Base-by-base conservation (phyloP, 2,113 vertebrate genomes). In the Gallinago paraguaiae region DNA sequence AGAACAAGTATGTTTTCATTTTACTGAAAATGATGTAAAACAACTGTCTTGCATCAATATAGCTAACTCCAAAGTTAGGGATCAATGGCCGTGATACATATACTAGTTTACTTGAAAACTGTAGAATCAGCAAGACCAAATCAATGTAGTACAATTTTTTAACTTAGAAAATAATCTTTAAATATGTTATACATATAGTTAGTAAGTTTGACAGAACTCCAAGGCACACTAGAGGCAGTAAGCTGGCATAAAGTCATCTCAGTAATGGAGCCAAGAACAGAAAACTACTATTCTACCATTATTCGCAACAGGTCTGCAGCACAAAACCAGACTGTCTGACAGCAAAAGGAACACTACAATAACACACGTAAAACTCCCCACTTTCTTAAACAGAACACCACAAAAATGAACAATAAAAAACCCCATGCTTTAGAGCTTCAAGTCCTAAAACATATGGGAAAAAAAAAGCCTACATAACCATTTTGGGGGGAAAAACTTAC, bases 401-500 rank as follows among this genome's bases (percentile, higher is more conserved):
- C 24, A 61, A 10, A 90, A 83, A 50, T 1, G 6, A 67, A 25
- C 12, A 69, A 27, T 17, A 90, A 59, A 59, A 4, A 5, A 3
- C 0, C 3, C 13, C 46, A 30, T 35, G 64, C 45, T 65, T 56
- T 1, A 48, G 18, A 70, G 33, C 28, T 67, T 45, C 9, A 85
- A 50, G 7, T 71, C 27, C 48, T 33, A 85, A 84, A 77, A 11
- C 28, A 41, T 17, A 41, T 7, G 7, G 2, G 5, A 46, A 76
- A 65, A 43, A 65, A 39, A 43, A 74, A 56, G 28, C 25, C 41
- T 27, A 53, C 30, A 53, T 2, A 51, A 63, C 16, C n/a, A 51
- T 67, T 69, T 10, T 2, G 3, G 4, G 16, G 22, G 3, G 4
- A n/a, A 31, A 59, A 81, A 97, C 99, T 99, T 98, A 99, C 99